phyloP scores from a whole-genome alignment of 2,113 vertebrate species.

The Odocoileus hemionus region DNA sequence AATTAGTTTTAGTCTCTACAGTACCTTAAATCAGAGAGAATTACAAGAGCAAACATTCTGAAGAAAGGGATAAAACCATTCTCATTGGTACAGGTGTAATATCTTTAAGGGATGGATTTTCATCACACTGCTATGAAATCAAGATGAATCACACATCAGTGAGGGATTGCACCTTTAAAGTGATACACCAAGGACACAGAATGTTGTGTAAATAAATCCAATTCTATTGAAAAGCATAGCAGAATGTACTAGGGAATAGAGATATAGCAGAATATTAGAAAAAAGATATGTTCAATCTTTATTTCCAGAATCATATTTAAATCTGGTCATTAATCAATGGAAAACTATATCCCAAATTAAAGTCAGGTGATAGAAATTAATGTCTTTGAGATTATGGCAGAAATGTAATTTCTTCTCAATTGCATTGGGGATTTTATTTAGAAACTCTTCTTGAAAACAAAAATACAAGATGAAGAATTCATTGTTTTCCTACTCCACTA shows the following conservation, averaged over 20 bases:
- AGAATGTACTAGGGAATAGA: constrained; percentile 65
- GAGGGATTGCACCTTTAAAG: constrained; percentile 43
- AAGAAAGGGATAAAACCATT: neutral
- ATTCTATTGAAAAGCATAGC: constrained; percentile 57
- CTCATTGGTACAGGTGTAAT: neutral
- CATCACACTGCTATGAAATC: constrained; percentile 34
- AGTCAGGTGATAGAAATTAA: constrained; percentile 59
- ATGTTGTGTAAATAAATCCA: constrained; percentile 63
- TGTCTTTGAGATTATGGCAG: constrained; percentile 67
- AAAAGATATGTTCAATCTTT: constrained; percentile 64
- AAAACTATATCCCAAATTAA: constrained; percentile 60
- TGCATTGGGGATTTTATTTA: constrained; percentile 51
- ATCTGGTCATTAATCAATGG: constrained; percentile 68
- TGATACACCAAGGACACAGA: constrained; percentile 32
- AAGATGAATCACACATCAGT: constrained; percentile 41
- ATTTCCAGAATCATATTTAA: constrained; percentile 66
- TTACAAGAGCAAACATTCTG: neutral
- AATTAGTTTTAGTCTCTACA: neutral
- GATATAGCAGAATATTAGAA: neutral
- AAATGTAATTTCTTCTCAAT: constrained; percentile 63
- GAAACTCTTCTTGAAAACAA: constrained; percentile 57
- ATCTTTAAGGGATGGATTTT: constrained; percentile 30
- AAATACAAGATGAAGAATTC: constrained; percentile 16
- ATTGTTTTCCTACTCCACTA: neutral
- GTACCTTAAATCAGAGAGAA: neutral